Evolutionary conservation across 2,888 invertebrate species (phyloP), one percentile per base, ranked within the genome.

Genomic region (Hofmannophila pseudospretella): DNA sequence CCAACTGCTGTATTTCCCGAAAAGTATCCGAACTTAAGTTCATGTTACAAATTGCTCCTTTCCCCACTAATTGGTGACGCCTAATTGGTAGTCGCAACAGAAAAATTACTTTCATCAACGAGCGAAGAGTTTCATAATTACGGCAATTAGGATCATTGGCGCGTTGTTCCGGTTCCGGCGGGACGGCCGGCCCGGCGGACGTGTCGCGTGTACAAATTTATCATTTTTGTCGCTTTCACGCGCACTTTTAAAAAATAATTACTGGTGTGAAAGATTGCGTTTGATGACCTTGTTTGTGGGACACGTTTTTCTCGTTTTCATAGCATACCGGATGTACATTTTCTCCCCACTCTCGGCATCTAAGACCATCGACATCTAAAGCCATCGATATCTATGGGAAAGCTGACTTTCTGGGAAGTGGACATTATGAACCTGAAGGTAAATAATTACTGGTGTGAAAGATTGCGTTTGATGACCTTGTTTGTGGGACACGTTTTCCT

Each of bases 61-160:
- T 68, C 56, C 60, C 54, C 57, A 64, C 70, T 76, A 79, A 80
- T 79, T 76, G 74, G 73, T 70, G 65, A 71, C 67, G 63, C 68
- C 70, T 80, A 81, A 81, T 76, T 78, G 76, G 77, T 74, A 74
- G 76, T 75, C 77, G 67, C 77, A 67, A 66, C 74, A 75, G 73
- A 78, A 79, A 80, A 82, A 84, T 81, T 74, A 72, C 79, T 81
- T 76, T 72, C 79, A 81, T 82, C 76, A 79, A 67, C 71, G 72
- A 68, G 73, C 73, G 75, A 82, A 80, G 82, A 79, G 80, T 81
- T 79, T 71, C 77, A 76, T 77, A 79, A 80, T 80, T 72, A 73
- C 73, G 60, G 76, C 71, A 76, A 80, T 79, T 79, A 80, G 68
- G 75, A 67, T 54, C 63, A 66, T 65, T 62, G 68, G 67, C 61